Evolutionary conservation across 2,113 vertebrate species (phyloP).

Genomic region (Regulus satrapa): DNA sequence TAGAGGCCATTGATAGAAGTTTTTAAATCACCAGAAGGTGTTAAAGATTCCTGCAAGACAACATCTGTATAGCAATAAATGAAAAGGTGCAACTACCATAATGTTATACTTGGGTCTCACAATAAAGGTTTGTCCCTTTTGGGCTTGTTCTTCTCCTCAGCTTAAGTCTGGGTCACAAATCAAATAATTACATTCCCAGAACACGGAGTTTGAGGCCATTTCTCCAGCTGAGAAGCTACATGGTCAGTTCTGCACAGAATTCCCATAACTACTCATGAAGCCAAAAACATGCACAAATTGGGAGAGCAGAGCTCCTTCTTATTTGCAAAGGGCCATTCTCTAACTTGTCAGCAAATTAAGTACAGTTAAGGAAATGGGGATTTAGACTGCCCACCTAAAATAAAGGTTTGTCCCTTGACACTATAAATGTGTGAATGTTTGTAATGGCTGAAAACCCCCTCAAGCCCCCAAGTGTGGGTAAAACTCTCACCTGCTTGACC

Average conservation of each 20-base stretch:
- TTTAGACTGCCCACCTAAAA: background rate
- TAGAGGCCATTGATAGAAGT: background rate
- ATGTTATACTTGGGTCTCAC: background rate
- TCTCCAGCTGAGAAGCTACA: background rate
- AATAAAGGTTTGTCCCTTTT: too few species aligned
- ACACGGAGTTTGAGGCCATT: background rate
- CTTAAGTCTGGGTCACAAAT: background rate
- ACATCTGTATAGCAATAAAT: background rate
- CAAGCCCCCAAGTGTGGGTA: background rate
- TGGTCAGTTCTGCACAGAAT: background rate
- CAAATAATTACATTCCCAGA: background rate
- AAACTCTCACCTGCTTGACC: constrained; percentile 89
- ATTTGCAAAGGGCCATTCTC: background rate
- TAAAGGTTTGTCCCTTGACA: background rate
- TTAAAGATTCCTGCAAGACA: background rate
- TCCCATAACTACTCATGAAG: background rate
- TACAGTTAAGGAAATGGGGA: background rate
- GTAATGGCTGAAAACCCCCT: background rate
- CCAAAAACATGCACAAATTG: background rate
- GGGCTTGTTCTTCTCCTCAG: background rate
- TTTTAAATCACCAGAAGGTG: background rate
- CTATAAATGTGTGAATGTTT: background rate
- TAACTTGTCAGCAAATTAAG: background rate
- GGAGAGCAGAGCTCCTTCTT: background rate
- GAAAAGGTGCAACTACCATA: background rate